Conservation (phyloP, 2,113 vertebrate genomes). For the Myrmophylax atrothorax region DNA sequence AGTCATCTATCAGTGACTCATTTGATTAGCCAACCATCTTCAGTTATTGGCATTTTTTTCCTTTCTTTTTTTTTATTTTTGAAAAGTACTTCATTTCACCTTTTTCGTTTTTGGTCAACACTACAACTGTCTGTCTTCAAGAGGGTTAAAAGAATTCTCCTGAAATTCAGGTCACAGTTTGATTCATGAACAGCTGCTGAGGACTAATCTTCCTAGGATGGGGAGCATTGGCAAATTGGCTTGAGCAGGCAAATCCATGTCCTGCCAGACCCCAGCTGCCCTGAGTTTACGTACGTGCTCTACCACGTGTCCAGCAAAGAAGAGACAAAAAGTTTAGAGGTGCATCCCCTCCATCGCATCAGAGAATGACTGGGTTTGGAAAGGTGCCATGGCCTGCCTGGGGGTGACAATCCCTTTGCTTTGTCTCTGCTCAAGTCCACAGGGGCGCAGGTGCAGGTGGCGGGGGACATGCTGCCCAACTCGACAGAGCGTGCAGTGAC, state of each 20-base stretch:
- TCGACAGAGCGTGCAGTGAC: slow-evolving; percentile 93
- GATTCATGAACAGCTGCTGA: not conserved
- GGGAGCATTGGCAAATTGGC: not conserved
- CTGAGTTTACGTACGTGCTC: fast-evolving
- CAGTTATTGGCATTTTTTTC: not conserved
- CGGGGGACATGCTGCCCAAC: slow-evolving; percentile 92
- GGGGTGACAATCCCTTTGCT: not conserved
- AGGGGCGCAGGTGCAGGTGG: slow-evolving; percentile 94
- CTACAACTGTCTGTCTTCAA: not conserved
- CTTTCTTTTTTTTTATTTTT: not conserved
- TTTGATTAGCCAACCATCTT: not conserved
- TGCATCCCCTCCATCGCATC: fast-evolving
- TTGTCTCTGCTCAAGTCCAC: slow-evolving; percentile 80
- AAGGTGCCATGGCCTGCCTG: not conserved
- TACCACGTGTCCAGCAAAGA: fast-evolving
- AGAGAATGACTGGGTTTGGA: not conserved
- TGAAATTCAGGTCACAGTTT: not conserved
- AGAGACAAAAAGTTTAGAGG: not conserved
- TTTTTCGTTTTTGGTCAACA: not conserved
- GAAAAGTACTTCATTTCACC: not conserved
- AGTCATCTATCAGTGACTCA: not conserved
- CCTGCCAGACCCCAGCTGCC: not conserved
- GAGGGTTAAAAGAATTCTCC: not conserved
- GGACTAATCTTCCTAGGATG: not conserved
- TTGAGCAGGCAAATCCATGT: not conserved